Evolutionary conservation across 2,797 vertebrate genomes (phyloP), one percentile per base, ranked within the genome.

Genomic region (Potorous gilbertii): DNA sequence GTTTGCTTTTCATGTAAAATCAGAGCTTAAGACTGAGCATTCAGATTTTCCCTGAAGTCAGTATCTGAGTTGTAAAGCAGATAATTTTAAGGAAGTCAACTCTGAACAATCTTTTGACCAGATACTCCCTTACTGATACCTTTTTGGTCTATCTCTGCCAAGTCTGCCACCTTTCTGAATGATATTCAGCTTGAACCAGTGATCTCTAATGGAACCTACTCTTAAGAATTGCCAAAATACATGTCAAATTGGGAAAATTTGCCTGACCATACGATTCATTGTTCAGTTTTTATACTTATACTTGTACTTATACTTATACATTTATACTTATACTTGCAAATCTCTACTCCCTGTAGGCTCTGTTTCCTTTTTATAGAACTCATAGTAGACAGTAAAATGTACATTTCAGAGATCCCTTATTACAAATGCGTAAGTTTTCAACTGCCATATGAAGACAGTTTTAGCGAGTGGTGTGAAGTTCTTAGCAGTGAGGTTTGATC

Each of bases 381-480:
- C 46, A 91, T 55, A 92, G 50, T 90, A 94, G 24, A 90, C 62
- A 52, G 62, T 91, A 29, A 66, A 87, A 93, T 81, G 96, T 95
- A 11, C 92, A 74, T 96, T 93, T 95, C 40, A 92, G 92, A 94
- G 54, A 55, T 46, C 93, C 96, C 0, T 94, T 96, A 87, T 92
- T 96, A 0, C 93, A 96, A 96, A 96, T 56, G 1, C 91, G 92
- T 91, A 97, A 95, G 28, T 94, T 95, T 94, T 54, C 90, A 14
- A 56, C 92, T 94, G 21, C 62, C 91, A 27, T 46, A 56, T 34
- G 34, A 74, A 95, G 54, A 55, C 34, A 74, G 31, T 92, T 94
- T 94, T 57, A 62, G 5, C 28, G 9, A 46, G 21, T 27, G 21
- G 40, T 46, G 40, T 87, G 40, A 87, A 87, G 21, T 87, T 93